phyloP scores from a whole-genome alignment of 2,888 invertebrate species.

The Parapristionchus giblindavisi region DNA sequence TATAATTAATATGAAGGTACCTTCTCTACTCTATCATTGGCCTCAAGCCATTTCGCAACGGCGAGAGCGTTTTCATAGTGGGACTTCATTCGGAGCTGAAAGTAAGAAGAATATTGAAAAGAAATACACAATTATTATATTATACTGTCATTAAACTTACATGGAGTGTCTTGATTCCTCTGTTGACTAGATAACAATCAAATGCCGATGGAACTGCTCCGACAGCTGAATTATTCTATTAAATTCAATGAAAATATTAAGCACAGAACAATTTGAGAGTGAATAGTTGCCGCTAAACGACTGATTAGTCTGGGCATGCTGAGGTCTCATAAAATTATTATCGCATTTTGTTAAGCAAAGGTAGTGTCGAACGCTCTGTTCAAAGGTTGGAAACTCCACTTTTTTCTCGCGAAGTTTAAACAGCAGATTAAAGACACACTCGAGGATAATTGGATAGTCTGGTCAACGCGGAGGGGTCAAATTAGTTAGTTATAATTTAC shows the following conservation, averaged over 20 bases:
- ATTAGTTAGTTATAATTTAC: slow-evolving; percentile 21
- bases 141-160: slow-evolving; percentile 19
- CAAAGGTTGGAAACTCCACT: too few species aligned
- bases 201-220: slow-evolving; percentile 95
- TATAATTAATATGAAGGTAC: slow-evolving; percentile 73
- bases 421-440: not conserved
- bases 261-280: not conserved
- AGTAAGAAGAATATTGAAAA: slow-evolving; percentile 79
- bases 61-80: slow-evolving; percentile 83
- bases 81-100: slow-evolving; percentile 84
- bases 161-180: slow-evolving; percentile 87
- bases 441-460: too few species aligned
- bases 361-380: too few species aligned
- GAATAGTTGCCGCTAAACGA: too few species aligned
- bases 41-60: slow-evolving; percentile 84
- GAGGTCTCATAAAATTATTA: too few species aligned
- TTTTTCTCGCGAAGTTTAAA: not conserved
- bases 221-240: slow-evolving; percentile 76
- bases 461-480: not conserved
- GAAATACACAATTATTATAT: slow-evolving; percentile 77
- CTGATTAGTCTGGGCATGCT: too few species aligned
- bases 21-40: slow-evolving; percentile 80
- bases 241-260: slow-evolving; percentile 14
- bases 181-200: slow-evolving; percentile 90
- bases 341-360: too few species aligned